Evolutionary conservation across 2,888 invertebrate species (phyloP).

Genomic region (Sipunculus nudus): DNA sequence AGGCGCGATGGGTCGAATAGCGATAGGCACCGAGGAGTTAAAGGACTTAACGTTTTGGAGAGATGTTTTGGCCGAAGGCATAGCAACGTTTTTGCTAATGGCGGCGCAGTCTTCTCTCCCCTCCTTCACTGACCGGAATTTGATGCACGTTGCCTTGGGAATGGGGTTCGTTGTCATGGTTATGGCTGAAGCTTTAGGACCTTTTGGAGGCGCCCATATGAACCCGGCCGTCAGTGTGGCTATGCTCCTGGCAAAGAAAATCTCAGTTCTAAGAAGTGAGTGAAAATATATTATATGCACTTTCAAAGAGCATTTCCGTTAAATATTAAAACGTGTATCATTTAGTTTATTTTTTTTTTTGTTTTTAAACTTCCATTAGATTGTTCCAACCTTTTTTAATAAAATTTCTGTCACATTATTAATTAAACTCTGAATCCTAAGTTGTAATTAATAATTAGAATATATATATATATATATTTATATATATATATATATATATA

Average conservation of each 20-base stretch:
- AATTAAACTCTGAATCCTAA: too few relatives aligned
- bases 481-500: too few relatives aligned
- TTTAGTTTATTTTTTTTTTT: too few relatives aligned
- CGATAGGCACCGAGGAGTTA: too few relatives aligned
- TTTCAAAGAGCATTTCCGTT: too few relatives aligned
- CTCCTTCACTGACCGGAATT: background rate
- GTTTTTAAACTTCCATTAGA: too few relatives aligned
- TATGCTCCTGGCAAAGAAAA: slow-evolving; percentile 9
- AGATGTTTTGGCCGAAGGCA: slow-evolving; percentile 18
- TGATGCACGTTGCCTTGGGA: slow-evolving; percentile 12
- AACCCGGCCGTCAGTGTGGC: slow-evolving; percentile 27
- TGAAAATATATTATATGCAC: background rate
- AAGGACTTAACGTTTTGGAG: slow-evolving; percentile 12
- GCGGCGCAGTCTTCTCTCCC: slow-evolving; percentile 17
- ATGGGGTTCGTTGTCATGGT: slow-evolving; percentile 24
- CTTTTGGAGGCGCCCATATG: slow-evolving; percentile 28
- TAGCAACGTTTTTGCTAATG: slow-evolving; percentile 26
- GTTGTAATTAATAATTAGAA: too few relatives aligned
- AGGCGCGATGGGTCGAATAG: too few relatives aligned
- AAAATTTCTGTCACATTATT: too few relatives aligned
- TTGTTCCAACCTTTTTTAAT: too few relatives aligned
- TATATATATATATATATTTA: too few relatives aligned
- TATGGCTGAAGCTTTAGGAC: slow-evolving; percentile 17
- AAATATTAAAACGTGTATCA: too few relatives aligned
- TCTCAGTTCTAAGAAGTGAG: slow-evolving; percentile 19